Percentiles rank a stretch among this genome's conserved stretches.
These are phyloP conservation scores for Sinohyriopsis cumingii DNA, from an alignment of 2,888 invertebrate species.

Conservation along the genomic window DNA sequence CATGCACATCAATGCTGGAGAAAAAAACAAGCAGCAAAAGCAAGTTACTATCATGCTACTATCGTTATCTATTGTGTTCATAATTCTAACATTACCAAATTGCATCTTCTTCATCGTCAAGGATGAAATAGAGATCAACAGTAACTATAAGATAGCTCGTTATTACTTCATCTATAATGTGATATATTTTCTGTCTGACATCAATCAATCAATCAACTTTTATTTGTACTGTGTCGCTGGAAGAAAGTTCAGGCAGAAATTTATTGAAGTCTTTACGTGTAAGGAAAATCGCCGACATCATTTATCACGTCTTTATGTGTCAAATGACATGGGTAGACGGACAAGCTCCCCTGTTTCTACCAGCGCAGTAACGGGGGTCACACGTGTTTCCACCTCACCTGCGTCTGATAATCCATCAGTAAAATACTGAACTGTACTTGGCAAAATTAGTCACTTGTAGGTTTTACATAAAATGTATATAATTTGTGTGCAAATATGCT, in stretches of 20 bases:
- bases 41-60: slow-evolving; percentile 61
- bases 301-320: no score
- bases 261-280: slow-evolving; percentile 11
- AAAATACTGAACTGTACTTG: no score
- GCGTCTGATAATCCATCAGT: no score
- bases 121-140: slow-evolving; percentile 41
- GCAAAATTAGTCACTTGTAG: no score
- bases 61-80: slow-evolving; percentile 52
- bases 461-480: no score
- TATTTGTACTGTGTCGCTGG: slow-evolving; percentile 56
- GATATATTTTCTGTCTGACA: slow-evolving; percentile 46
- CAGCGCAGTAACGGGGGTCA: no score
- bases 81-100: slow-evolving; percentile 53
- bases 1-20: slow-evolving; percentile 35
- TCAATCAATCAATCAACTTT: slow-evolving; percentile 59
- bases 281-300: no score
- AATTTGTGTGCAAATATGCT: no score
- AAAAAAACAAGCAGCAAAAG: slow-evolving; percentile 47
- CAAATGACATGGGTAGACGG: no score
- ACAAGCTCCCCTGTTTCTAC: no score
- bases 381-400: no score
- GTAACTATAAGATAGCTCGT: slow-evolving; percentile 31
- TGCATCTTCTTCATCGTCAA: slow-evolving; percentile 53
- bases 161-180: slow-evolving; percentile 45
- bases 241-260: slow-evolving; percentile 46